Conservation (phyloP, 2,888 invertebrate genomes). For the Plagiodera versicolora region DNA sequence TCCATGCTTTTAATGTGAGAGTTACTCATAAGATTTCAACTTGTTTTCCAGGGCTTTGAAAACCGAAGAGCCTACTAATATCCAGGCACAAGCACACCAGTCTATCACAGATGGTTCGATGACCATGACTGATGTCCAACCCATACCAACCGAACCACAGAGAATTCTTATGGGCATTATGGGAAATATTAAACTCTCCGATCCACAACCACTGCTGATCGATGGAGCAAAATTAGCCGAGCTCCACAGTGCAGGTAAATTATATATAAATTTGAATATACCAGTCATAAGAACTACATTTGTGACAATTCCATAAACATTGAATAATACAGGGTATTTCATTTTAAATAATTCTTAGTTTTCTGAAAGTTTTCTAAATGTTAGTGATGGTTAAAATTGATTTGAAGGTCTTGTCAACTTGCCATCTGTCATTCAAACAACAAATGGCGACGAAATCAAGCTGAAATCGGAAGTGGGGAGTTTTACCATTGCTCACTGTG, state of each 20-base stretch:
- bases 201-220: conserved; percentile 41
- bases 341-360: too few species aligned
- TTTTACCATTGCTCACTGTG: conserved; percentile 34
- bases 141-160: conserved; percentile 34
- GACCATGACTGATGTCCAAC: conserved; percentile 15
- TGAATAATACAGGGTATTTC: too few species aligned
- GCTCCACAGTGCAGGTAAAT: conserved; percentile 39
- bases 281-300: conserved; percentile 1
- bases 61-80: conserved; percentile 14
- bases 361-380: background rate
- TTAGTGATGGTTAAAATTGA: background rate
- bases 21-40: too few species aligned
- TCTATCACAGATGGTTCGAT: conserved; percentile 11
- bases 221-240: conserved; percentile 45
- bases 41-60: conserved; percentile 16
- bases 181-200: conserved; percentile 40
- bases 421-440: conserved; percentile 38
- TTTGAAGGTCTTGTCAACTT: conserved; percentile 31
- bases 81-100: conserved; percentile 15
- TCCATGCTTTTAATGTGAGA: background rate
- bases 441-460: conserved; percentile 40
- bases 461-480: conserved; percentile 38
- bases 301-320: too few species aligned
- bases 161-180: conserved; percentile 42
- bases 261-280: too few species aligned